Base-by-base conservation (phyloP, 2,113 vertebrate species). In the Bombycilla garrulus region DNA sequence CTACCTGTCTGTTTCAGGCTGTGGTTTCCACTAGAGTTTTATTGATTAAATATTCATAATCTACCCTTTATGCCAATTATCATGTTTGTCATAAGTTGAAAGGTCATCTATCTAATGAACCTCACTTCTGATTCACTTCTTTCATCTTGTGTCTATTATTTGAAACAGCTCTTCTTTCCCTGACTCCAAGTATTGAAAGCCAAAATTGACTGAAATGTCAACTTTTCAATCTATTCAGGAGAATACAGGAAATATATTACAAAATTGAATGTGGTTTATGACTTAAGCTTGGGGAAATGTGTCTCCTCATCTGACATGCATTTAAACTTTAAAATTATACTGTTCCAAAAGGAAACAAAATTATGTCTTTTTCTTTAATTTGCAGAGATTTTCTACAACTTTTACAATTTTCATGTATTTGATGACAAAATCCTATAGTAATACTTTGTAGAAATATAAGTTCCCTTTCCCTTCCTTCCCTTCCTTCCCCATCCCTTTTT, bases 121-220 rank as follows among this genome's bases (percentile, higher is more conserved):
- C 13, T 91, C 77, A n/a, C 28, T 79, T 22, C 42, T 36, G 54
- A 58, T 79, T 86, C 38, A 54, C 26, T 76, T 50, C 33, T 91
- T 95, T 91, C 23, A 86, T 88, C 29, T 88, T 26, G 67, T 42
- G n/a, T 53, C 16, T 89, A 95, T 77, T 65, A 53, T 91, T 73
- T 91, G 50, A 94, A 72, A 85, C 17, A 62, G 29, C 29, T 81
- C 38, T 95, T 89, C 42, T 73, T 92, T 65, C 66, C 33, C 60
- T 51, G 58, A 82, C 66, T 91, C 45, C 23, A 86, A 78, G 36
- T 57, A 74, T 4, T 73, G 51, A 89, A 90, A 92, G 38, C 4
- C 40, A 95, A 93, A 93, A 94, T 10, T 87, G 61, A 88, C 58
- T 70, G 54, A 95, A 95, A 92, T 80, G 71, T 35, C 69, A 96